phyloP scores from a whole-genome alignment of 2,797 vertebrate genomes.

The Pachyuromys duprasi region DNA sequence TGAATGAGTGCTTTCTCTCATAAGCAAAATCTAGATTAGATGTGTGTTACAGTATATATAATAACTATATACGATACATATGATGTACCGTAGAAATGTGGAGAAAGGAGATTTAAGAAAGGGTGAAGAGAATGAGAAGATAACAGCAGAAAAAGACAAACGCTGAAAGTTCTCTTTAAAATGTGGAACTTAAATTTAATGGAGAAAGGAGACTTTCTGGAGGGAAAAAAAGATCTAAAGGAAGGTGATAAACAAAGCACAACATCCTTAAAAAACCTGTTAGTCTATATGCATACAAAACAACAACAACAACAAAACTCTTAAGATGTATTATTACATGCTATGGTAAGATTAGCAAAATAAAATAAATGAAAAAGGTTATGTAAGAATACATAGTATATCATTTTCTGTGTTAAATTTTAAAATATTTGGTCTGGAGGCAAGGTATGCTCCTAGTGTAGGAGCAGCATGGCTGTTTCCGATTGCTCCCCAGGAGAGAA shows the following conservation, averaged over 20 bases:
- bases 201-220: not conserved
- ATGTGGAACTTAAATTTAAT: not conserved
- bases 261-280: not conserved
- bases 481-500: not conserved
- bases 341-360: constrained; percentile 26
- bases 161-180: not conserved
- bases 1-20: not conserved
- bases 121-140: not conserved
- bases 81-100: not conserved
- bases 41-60: not conserved
- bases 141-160: not conserved
- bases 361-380: constrained; percentile 36
- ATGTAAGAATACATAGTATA: not conserved
- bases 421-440: not conserved
- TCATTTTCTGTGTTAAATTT: not conserved
- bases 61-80: not conserved
- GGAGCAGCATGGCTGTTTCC: not conserved
- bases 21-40: not conserved
- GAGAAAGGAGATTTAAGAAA: not conserved
- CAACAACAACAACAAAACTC: not conserved
- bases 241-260: not conserved
- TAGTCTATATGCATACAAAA: not conserved
- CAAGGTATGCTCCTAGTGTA: not conserved
- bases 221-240: not conserved
- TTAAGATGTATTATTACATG: not conserved